Conservation (phyloP, 1,140 invertebrate species). For the Campoletis sonorensis region DNA sequence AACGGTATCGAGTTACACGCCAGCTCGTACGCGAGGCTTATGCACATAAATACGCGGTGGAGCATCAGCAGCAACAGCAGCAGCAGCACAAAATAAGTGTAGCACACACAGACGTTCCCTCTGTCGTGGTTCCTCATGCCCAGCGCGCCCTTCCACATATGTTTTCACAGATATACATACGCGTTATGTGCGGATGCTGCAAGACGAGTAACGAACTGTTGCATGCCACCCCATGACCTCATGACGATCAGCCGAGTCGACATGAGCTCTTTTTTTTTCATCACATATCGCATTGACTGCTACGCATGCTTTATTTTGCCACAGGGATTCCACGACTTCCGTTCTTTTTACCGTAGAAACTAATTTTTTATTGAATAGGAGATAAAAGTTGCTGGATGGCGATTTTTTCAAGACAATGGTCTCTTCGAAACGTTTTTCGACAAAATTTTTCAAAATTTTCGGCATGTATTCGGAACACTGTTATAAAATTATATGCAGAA, state of each 20-base stretch:
- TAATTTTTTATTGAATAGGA: too few species aligned
- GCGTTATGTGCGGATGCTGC: not conserved
- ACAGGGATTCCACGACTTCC: too few species aligned
- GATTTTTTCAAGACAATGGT: too few species aligned
- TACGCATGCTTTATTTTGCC: too few species aligned
- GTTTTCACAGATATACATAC: not conserved
- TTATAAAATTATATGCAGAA: too few species aligned
- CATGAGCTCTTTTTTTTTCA: not conserved
- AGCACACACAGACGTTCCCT: constrained; percentile 22
- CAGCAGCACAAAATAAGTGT: constrained; percentile 38
- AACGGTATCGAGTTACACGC: constrained; percentile 62
- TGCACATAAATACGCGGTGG: constrained; percentile 60
- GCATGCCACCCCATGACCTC: not conserved
- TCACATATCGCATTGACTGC: not conserved
- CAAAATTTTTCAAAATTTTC: too few species aligned
- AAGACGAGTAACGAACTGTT: constrained; percentile 8
- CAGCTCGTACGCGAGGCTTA: constrained; percentile 57
- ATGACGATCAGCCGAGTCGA: too few species aligned
- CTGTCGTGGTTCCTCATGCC: constrained; percentile 2
- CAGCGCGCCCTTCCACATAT: not conserved
- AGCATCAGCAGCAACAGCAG: constrained; percentile 36
- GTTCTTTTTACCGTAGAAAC: too few species aligned
- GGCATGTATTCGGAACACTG: too few species aligned
- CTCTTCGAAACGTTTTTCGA: too few species aligned
- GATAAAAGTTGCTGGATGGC: too few species aligned